Evolutionary conservation across 2,113 vertebrate genomes (phyloP).

Genomic region (Gymnogyps californianus): DNA sequence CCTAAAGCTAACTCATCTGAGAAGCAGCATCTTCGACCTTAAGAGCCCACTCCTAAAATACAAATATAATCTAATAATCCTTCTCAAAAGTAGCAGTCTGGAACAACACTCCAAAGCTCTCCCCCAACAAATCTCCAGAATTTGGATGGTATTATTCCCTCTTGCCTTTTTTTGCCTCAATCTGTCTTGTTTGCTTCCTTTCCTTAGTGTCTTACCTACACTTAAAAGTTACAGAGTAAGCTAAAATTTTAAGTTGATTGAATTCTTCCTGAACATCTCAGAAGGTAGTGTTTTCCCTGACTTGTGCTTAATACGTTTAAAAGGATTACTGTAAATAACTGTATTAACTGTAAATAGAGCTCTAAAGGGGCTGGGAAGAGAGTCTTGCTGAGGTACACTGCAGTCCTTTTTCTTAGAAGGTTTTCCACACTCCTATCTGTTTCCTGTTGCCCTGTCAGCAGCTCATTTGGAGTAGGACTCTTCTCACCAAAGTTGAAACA

Average conservation of each 20-base stretch:
- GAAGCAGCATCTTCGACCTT: not conserved
- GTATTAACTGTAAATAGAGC: not conserved
- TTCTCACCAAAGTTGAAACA: not conserved
- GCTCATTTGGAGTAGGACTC: not conserved
- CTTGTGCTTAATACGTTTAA: accelerated
- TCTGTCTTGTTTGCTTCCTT: not conserved
- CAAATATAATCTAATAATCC: not conserved
- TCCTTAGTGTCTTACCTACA: not conserved
- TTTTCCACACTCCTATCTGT: not conserved
- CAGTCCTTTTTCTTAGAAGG: not conserved
- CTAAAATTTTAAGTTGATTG: not conserved
- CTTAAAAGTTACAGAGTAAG: not conserved
- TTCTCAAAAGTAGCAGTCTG: not conserved
- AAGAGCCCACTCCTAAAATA: not conserved
- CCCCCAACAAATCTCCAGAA: not conserved
- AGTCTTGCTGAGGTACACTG: not conserved
- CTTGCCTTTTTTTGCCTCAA: not conserved
- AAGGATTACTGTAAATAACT: not conserved
- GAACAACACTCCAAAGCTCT: not conserved
- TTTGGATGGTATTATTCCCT: not conserved
- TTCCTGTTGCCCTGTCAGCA: not conserved
- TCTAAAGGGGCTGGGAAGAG: not conserved
- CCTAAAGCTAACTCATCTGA: not conserved
- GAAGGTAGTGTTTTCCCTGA: not conserved
- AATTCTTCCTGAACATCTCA: not conserved